Evolutionary conservation across 2,113 vertebrate genomes (phyloP).

Genomic region (Heteronetta atricapilla): DNA sequence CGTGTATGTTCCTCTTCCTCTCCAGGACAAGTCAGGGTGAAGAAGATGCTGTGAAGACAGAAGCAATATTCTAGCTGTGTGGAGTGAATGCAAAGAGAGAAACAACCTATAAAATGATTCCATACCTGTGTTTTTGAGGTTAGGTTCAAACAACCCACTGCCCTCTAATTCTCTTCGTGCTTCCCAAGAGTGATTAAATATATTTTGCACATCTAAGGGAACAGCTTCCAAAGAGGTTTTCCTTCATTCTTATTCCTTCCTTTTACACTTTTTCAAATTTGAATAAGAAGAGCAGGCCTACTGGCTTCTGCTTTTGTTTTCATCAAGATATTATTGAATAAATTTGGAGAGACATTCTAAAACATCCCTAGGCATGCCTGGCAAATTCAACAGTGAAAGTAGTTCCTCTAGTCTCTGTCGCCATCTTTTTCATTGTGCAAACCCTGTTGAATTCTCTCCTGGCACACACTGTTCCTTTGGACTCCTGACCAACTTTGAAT

Average conservation of each 20-base stretch:
- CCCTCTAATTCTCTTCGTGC: accelerated
- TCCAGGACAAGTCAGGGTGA: background rate
- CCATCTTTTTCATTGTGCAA: background rate
- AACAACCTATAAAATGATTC: background rate
- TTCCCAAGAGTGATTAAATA: background rate
- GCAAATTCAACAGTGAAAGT: background rate
- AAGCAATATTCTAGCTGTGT: background rate
- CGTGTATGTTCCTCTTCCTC: accelerated
- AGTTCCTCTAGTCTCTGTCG: background rate
- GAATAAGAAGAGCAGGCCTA: background rate
- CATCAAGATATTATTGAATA: background rate
- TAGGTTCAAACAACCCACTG: background rate
- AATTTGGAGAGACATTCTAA: background rate
- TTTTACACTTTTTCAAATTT: background rate
- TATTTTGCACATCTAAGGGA: background rate
- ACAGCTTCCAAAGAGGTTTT: background rate
- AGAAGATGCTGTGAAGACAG: background rate
- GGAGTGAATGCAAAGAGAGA: background rate
- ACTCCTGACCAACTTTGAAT: background rate
- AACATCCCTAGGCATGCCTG: background rate
- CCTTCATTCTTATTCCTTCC: background rate
- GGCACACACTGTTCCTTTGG: background rate
- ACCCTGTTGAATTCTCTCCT: background rate
- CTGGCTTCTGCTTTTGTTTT: background rate
- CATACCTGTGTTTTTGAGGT: background rate